Percentiles rank a stretch among this genome's conserved stretches.
These are phyloP conservation scores for Apostichopus parvimensis DNA, from an alignment of 35 echinoderm and acorn worm genomes.

Conservation along the genomic window DNA sequence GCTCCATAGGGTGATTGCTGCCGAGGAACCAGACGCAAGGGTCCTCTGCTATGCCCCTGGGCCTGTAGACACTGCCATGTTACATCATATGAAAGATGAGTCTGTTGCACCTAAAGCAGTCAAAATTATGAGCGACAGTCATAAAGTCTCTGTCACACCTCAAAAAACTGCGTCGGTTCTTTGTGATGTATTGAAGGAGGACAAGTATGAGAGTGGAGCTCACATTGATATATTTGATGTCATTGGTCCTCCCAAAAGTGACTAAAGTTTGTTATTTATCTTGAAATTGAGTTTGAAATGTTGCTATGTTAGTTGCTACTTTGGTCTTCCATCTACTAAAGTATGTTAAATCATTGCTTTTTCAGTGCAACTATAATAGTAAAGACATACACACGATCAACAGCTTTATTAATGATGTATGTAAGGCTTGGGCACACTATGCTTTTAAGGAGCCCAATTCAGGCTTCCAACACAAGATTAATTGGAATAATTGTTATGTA, in stretches of 20 bases:
- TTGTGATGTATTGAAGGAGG: constrained; percentile 18
- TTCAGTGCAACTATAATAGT: no score
- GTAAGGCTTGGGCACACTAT: no score
- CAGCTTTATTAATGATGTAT: no score
- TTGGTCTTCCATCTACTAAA: no score
- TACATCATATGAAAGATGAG: constrained; percentile 28
- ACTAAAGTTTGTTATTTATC: background rate
- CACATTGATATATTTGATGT: constrained; percentile 18
- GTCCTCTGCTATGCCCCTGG: constrained; percentile 74
- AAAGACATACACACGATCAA: no score
- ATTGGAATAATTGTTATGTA: no score
- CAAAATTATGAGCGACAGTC: constrained; percentile 15
- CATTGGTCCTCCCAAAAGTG: constrained; percentile 22
- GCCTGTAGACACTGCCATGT: constrained; percentile 66
- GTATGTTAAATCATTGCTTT: no score
- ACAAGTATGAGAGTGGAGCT: constrained; percentile 41
- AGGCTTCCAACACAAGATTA: no score
- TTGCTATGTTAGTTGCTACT: no score
- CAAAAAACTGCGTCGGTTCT: constrained; percentile 30
- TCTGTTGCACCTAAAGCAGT: background rate
- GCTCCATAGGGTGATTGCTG: constrained; percentile 62
- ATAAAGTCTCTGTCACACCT: background rate
- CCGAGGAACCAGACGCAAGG: constrained; percentile 65
- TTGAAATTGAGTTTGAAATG: no score
- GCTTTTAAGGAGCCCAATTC: no score